A percentile compares a stretch with the other conserved stretches of the same genome.
Evolutionary conservation across 2,888 invertebrate species (phyloP).

Genomic region (Synergus gifuensis): DNA sequence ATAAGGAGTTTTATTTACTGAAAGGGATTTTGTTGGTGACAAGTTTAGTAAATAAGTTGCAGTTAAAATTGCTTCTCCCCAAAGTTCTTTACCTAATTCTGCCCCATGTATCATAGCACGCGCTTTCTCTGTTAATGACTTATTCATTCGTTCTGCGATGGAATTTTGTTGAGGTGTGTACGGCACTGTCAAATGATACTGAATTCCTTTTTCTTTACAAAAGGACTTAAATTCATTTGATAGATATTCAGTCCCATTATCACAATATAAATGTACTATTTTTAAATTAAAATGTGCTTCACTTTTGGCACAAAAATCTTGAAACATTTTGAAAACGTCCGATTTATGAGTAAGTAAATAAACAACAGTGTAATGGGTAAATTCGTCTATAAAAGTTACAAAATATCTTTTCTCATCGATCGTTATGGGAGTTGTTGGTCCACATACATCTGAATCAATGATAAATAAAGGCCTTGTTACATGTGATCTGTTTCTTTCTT

Average conservation of each 20-base stretch:
- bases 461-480: conserved; percentile 45
- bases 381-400: conserved; percentile 48
- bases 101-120: not conserved
- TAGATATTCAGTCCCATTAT: conserved; percentile 68
- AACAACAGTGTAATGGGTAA: conserved; percentile 45
- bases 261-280: conserved; percentile 31
- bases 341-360: conserved; percentile 40
- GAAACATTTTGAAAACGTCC: conserved; percentile 47
- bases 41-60: not conserved
- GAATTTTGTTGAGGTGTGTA: conserved; percentile 74
- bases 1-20: not conserved
- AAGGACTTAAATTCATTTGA: conserved; percentile 57
- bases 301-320: conserved; percentile 61
- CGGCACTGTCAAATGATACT: conserved; percentile 72
- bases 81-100: not conserved
- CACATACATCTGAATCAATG: conserved; percentile 48
- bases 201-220: conserved; percentile 57
- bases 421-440: conserved; percentile 47
- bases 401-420: conserved; percentile 38
- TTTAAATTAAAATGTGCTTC: no score
- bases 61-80: conserved; percentile 13
- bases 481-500: conserved; percentile 43
- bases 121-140: not conserved
- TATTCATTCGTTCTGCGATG: conserved; percentile 48
- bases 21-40: conserved; percentile 4